phyloP scores from a whole-genome alignment of 2,113 vertebrate species.

The Nothocercus nigrocapillus region DNA sequence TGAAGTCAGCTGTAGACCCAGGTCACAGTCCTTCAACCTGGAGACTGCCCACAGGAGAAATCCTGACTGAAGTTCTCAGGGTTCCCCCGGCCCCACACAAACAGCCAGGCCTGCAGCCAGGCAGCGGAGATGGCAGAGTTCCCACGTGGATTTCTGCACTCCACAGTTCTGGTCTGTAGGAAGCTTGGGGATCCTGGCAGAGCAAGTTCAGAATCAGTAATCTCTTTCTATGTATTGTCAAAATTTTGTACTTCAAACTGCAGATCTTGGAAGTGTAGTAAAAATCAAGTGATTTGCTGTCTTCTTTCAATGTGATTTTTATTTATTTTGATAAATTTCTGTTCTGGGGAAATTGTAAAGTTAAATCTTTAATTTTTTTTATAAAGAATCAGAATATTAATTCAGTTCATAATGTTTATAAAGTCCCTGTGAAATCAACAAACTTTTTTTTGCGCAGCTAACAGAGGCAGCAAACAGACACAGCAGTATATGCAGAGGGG shows the following conservation, averaged over 20 bases:
- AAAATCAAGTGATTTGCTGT: background rate
- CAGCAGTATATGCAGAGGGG: too few species aligned
- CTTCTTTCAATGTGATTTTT: background rate
- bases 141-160: background rate
- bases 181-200: background rate
- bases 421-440: background rate
- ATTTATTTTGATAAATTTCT: background rate
- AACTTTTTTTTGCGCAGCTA: background rate
- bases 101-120: background rate
- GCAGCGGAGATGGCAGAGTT: background rate
- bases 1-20: background rate
- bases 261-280: background rate
- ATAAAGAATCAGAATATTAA: background rate
- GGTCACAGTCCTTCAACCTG: background rate
- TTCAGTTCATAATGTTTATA: background rate
- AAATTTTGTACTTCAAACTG: background rate
- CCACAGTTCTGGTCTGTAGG: background rate
- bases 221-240: background rate
- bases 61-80: background rate
- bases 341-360: background rate
- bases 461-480: too few species aligned
- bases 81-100: background rate
- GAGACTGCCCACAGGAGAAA: background rate
- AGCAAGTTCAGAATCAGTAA: background rate
- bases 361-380: background rate